Base-by-base conservation (phyloP, 2,888 invertebrate genomes). In the Sesia bembeciformis region DNA sequence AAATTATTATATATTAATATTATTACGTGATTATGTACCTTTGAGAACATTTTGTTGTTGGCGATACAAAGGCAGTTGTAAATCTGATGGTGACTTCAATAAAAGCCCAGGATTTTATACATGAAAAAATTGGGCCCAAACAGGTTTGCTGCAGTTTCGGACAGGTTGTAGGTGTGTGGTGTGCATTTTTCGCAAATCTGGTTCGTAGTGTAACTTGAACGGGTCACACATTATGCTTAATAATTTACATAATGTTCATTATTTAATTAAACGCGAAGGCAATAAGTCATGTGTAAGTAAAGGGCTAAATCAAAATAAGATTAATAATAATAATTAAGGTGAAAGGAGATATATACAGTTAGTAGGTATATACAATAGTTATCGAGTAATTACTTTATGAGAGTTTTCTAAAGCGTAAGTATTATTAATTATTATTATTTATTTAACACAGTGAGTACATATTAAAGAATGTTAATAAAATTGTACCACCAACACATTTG, bases 51-150 rank as follows among this genome's bases (percentile, higher is more conserved):
- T 57, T 61, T 72, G 65, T 40, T 66, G 70, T 68, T 68, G 56
- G 63, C 62, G 62, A 62, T 52, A 56, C 70, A 62, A 69, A 67
- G 65, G 62, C 66, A 65, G 62, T 64, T 58, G 59, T 60, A 63
- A 68, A 65, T 70, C 66, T 80, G 75, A 66, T 67, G 60, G 60
- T 59, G 53, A 54, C 60, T 58, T 55, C 56, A 60, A 61, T 59
- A 58, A 53, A 64, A 62, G 57, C 68, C 64, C 62, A 65, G 60
- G 65, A 68, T 71, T 79, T 77, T 81, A 80, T 81, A 81, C 70
- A 60, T 63, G 58, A 69, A 70, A 72, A 66, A 63, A 60, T 64
- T 62, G 58, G 58, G 56, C 56, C 54, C 65, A 62, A 78, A 77
- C 77, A 56, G 66, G 79, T 79, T 72, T 68, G 39, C 56, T 62